Conservation (phyloP, 1,140 invertebrate species). For the Rhyacophila brunnea region DNA sequence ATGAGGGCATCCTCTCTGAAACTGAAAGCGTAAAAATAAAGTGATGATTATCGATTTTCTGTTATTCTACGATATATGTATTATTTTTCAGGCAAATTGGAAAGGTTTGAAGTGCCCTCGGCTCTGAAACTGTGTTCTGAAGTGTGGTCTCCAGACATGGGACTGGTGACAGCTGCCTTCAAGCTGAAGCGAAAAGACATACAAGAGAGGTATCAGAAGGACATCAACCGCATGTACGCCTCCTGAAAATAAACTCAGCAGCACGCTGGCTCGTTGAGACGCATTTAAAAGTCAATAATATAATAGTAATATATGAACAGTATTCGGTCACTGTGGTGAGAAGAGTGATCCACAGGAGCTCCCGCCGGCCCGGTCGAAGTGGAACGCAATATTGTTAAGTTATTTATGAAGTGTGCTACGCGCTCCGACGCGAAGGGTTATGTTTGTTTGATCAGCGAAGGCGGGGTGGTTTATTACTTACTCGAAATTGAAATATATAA, state of each 20-base stretch:
- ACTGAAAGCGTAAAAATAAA: too few relatives aligned
- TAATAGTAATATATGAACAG: neutral
- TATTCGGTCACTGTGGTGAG: neutral
- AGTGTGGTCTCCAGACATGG: constrained; percentile 94
- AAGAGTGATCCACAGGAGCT: too few relatives aligned
- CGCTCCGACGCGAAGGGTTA: too few relatives aligned
- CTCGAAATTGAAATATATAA: neutral
- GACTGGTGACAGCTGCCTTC: constrained; percentile 95
- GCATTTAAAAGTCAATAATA: neutral
- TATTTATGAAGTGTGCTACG: too few relatives aligned
- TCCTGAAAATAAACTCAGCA: constrained; percentile 62
- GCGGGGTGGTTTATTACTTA: too few relatives aligned
- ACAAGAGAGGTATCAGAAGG: constrained; percentile 85
- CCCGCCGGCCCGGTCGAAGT: too few relatives aligned
- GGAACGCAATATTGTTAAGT: too few relatives aligned
- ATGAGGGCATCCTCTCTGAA: too few relatives aligned
- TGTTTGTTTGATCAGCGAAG: too few relatives aligned
- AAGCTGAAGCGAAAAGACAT: constrained; percentile 96
- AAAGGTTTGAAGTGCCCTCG: constrained; percentile 91
- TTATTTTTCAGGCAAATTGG: constrained; percentile 65
- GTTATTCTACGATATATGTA: too few relatives aligned
- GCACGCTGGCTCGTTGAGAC: neutral
- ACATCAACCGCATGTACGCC: constrained; percentile 91
- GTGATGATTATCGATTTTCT: too few relatives aligned
- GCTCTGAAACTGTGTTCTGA: constrained; percentile 85